Conservation (phyloP, 64 coral and sea anemone species). For the Dendrophyllia cribrosa region DNA sequence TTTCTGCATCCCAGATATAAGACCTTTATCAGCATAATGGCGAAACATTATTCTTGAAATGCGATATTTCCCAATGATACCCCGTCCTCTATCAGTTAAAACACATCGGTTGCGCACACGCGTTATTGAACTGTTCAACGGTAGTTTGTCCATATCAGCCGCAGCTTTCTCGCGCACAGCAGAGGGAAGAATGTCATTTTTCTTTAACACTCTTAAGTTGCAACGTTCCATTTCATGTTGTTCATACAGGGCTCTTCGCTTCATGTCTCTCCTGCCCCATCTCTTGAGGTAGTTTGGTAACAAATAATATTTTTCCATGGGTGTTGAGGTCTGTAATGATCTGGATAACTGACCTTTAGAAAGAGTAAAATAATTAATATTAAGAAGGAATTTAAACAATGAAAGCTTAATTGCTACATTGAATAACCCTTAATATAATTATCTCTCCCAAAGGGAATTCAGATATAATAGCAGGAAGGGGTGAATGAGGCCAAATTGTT, state of each 20-base stretch:
- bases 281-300: constrained; percentile 97
- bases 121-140: constrained; percentile 88
- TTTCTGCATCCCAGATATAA: constrained; percentile 82
- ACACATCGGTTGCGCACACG: constrained; percentile 97
- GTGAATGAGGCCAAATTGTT: too few relatives aligned
- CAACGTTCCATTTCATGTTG: constrained; percentile 86
- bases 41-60: constrained; percentile 99
- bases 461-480: too few relatives aligned
- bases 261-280: constrained; percentile 96
- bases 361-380: not conserved
- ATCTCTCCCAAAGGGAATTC: too few relatives aligned
- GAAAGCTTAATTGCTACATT: too few relatives aligned
- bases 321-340: constrained; percentile 61
- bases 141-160: constrained; percentile 75
- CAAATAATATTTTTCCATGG: constrained; percentile 91
- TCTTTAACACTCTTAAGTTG: constrained; percentile 89
- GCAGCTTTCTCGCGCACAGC: constrained; percentile 93
- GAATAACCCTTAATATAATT: too few relatives aligned
- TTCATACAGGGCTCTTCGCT: constrained; percentile 83
- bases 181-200: constrained; percentile 93
- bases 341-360: not conserved
- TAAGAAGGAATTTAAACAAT: too few relatives aligned
- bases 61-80: constrained; percentile 87
- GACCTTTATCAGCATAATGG: constrained; percentile 96
- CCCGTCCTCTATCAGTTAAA: constrained; percentile 91